phyloP scores from a whole-genome alignment of 1,140 invertebrate genomes.

The Drosophila varians region DNA sequence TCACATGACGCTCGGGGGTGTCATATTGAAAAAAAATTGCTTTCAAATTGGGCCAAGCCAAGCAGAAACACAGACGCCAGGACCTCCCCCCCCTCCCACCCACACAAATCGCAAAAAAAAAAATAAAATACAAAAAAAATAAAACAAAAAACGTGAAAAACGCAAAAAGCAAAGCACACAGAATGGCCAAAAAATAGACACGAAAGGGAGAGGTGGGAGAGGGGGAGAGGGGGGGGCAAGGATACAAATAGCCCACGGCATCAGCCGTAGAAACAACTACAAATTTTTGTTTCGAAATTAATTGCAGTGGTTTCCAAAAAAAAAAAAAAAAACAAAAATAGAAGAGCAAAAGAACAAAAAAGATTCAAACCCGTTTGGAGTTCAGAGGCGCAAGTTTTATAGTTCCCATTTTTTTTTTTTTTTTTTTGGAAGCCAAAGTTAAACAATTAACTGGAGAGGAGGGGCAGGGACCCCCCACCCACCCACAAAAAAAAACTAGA shows the following conservation, averaged over 20 bases:
- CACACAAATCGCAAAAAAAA: neutral
- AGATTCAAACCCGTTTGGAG: neutral
- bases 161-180: neutral
- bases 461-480: slow-evolving; percentile 31
- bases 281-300: slow-evolving; percentile 70
- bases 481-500: neutral
- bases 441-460: slow-evolving; percentile 60
- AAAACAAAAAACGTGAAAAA: slow-evolving; percentile 3
- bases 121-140: slow-evolving; percentile 9
- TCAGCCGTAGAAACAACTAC: slow-evolving; percentile 36
- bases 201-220: neutral
- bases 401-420: slow-evolving; percentile 28
- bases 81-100: neutral
- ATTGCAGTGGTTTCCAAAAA: slow-evolving; percentile 62
- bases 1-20: slow-evolving; percentile 73
- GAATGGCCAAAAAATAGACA: neutral
- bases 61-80: slow-evolving; percentile 28
- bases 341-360: neutral
- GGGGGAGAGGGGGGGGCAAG: slow-evolving; percentile 13
- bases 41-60: slow-evolving; percentile 71
- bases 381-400: slow-evolving; percentile 36
- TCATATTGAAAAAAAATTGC: slow-evolving; percentile 78
- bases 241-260: slow-evolving; percentile 64
- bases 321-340: slow-evolving; percentile 7
- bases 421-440: slow-evolving; percentile 47